Conservation (phyloP, 2,888 invertebrate species). For the Latheticus oryzae region DNA sequence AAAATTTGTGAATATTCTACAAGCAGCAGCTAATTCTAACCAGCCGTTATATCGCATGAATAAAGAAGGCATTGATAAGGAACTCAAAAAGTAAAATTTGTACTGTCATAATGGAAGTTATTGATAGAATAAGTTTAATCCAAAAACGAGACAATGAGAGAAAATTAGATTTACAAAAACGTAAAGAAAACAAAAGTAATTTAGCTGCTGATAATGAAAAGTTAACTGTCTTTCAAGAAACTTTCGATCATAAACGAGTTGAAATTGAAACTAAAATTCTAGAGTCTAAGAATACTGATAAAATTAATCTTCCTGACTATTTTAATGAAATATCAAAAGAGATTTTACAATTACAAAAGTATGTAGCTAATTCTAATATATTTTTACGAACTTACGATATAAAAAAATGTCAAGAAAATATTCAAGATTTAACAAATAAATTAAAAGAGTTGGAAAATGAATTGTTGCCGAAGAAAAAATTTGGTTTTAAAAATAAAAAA, state of each 20-base stretch:
- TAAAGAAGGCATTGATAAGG: constrained; percentile 67
- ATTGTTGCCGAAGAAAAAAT: constrained; percentile 86
- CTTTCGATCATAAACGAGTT: constrained; percentile 75
- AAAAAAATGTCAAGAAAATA: constrained; percentile 78
- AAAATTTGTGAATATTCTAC: constrained; percentile 64
- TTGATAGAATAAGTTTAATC: constrained; percentile 65
- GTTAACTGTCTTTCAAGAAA: constrained; percentile 77
- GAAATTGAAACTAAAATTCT: constrained; percentile 74
- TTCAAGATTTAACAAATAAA: constrained; percentile 78
- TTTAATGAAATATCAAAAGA: constrained; percentile 80
- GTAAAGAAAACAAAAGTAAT: constrained; percentile 73
- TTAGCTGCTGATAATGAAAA: constrained; percentile 74
- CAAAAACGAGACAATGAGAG: constrained; percentile 73
- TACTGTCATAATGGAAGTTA: constrained; percentile 48
- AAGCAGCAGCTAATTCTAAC: constrained; percentile 66
- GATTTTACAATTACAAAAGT: constrained; percentile 80
- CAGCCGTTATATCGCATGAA: constrained; percentile 66
- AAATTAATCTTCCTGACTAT: constrained; percentile 68
- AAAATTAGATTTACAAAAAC: constrained; percentile 74
- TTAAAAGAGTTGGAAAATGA: constrained; percentile 78
- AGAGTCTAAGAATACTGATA: constrained; percentile 65
- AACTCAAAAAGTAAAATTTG: constrained; percentile 64
- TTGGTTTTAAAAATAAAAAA: constrained; percentile 81
- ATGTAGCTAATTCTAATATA: constrained; percentile 82
- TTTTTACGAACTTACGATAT: constrained; percentile 86